Base-by-base conservation (phyloP, 1,140 invertebrate species). In the Tachypleus tridentatus region DNA sequence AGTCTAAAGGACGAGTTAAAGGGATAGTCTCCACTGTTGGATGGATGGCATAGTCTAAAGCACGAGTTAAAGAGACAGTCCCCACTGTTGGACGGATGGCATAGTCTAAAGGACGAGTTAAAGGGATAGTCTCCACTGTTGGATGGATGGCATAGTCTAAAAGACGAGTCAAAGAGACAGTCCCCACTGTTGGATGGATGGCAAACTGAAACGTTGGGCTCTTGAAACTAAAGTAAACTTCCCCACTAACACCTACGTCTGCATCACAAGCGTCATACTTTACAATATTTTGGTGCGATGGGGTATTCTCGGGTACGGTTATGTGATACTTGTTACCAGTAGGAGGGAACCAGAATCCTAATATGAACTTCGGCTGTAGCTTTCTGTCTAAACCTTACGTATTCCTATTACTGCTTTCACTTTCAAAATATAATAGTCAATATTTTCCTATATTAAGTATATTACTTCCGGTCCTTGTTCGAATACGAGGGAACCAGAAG, bases 161-260 rank as follows among this genome's bases (percentile, higher is more conserved):
- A 29, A 29, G 29, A 29, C 89, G 83, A 3, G 91, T 90, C 5
- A 95, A 80, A 3, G 88, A 87, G 53, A 97, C 84, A 7, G 92
- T 84, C 4, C 94, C 95, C 9, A 85, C 90, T 50, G 92, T 91
- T 8, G 93, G 91, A 79, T 98, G 91, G 63, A 97, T 85, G 5
- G 91, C 87, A 76, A 97, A 97, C 67, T 87, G 84, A 69, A 90
- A 85, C 5, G 86, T 91, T 11, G 82, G 78, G 66, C 92, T 83
- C n/a, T 83, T 79, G 70, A 97, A 87, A 76, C 89, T 95, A 76
- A 97, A 98, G 77, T 97, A 97, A 70, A 97, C 92, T 78, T 97
- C 91, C 3, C 92, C 91, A 75, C 97, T 97, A 60, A 89, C 82
- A 0, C 93, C 94, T 8, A 93, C 79, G 76, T 98, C 94, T 5